Evolutionary conservation across 2,797 vertebrate genomes (phyloP).

Genomic region (Chanos chanos): DNA sequence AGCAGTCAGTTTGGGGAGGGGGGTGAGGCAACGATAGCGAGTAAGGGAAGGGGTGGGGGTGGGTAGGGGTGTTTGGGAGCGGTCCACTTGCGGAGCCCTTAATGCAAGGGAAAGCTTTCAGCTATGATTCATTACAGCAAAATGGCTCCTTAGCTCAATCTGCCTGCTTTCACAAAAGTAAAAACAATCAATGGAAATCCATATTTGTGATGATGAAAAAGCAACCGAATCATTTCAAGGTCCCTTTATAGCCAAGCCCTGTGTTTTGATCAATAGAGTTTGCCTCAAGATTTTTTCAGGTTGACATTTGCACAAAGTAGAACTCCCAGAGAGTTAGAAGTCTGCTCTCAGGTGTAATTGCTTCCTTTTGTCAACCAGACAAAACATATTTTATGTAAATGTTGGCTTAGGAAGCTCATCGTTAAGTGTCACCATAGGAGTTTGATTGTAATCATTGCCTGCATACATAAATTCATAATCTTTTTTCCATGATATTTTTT

Average conservation of each 20-base stretch:
- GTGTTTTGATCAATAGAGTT: conserved; percentile 36
- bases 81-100: conserved; percentile 23
- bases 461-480: too few species aligned
- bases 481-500: too few species aligned
- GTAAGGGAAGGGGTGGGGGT: background rate
- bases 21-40: too few species aligned
- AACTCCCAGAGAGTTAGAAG: conserved; percentile 28
- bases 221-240: conserved; percentile 33
- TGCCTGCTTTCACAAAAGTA: conserved; percentile 57
- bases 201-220: conserved; percentile 62
- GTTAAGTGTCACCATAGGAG: conserved; percentile 12
- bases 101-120: conserved; percentile 32
- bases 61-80: background rate
- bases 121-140: conserved; percentile 30
- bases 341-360: conserved; percentile 17
- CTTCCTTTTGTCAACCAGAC: conserved; percentile 41
- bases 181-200: conserved; percentile 71
- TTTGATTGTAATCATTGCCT: conserved; percentile 30
- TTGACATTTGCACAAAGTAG: conserved; percentile 36
- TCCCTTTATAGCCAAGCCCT: conserved; percentile 18
- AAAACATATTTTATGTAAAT: conserved; percentile 36
- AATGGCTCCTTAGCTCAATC: conserved; percentile 28
- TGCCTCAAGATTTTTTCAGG: conserved; percentile 19
- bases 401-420: conserved; percentile 23
- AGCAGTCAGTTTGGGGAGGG: too few species aligned